These are phyloP conservation scores for Ylistrum balloti DNA, from an alignment of 1,140 invertebrate species.

Conservation along the genomic window DNA sequence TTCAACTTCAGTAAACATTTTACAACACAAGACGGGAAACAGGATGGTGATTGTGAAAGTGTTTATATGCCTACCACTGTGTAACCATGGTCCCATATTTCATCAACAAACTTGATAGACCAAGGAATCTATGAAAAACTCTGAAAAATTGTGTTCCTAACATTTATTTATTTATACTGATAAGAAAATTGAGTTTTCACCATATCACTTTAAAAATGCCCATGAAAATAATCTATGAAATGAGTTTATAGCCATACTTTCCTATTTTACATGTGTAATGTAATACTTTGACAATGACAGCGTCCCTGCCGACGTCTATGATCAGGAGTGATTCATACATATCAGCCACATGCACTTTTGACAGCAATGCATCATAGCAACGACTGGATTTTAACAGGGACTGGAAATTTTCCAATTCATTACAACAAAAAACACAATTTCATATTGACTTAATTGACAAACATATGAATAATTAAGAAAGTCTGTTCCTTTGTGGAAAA, in stretches of 20 bases:
- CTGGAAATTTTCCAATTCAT: not conserved
- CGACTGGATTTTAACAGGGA: not conserved
- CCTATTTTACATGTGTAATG: constrained; percentile 5
- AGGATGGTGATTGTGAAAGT: not conserved
- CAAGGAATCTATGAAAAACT: no score
- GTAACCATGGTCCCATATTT: not conserved
- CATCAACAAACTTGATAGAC: not conserved
- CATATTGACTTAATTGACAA: not conserved
- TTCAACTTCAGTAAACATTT: not conserved
- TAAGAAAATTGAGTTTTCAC: not conserved
- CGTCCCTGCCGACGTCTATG: not conserved
- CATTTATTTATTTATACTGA: not conserved
- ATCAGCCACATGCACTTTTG: not conserved
- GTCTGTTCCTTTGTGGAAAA: not conserved
- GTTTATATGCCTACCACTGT: not conserved
- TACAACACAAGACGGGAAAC: not conserved
- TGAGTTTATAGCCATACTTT: not conserved
- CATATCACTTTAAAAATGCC: not conserved
- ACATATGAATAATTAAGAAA: not conserved
- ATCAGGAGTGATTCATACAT: not conserved
- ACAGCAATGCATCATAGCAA: not conserved
- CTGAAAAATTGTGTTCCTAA: not conserved
- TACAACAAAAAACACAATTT: not conserved
- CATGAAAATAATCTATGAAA: not conserved
- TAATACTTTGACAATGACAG: not conserved